phyloP scores from a whole-genome alignment of 1,140 invertebrate species.

The Meteorus sp. region DNA sequence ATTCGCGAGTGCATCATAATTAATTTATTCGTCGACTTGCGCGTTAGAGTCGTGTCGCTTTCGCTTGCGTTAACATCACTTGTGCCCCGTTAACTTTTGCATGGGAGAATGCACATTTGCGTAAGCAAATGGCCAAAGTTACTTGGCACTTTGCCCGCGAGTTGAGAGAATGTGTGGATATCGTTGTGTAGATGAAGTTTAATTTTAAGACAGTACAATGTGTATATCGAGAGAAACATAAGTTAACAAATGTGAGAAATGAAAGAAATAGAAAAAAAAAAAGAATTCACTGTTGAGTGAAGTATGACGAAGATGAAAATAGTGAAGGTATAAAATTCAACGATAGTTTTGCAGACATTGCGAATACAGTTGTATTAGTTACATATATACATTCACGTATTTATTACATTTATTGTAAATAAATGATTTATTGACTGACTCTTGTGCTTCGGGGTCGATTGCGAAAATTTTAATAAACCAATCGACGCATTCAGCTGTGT shows the following conservation, averaged over 20 bases:
- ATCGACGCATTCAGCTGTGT: slow-evolving; percentile 40
- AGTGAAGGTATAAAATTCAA: too few relatives aligned
- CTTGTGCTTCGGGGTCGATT: slow-evolving; percentile 30
- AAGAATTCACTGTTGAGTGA: too few relatives aligned
- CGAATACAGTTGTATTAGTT: too few relatives aligned
- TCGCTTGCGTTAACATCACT: slow-evolving; percentile 15
- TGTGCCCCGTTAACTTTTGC: slow-evolving; percentile 26
- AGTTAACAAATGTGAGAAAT: too few relatives aligned
- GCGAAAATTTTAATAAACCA: slow-evolving; percentile 48
- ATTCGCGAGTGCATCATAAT: slow-evolving; percentile 30
- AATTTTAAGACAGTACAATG: not conserved
- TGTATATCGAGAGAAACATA: too few relatives aligned
- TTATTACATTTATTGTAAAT: slow-evolving; percentile 30
- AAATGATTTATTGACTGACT: slow-evolving; percentile 36
- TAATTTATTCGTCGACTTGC: slow-evolving; percentile 19
- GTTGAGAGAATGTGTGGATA: too few relatives aligned
- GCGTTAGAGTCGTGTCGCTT: slow-evolving; percentile 32
- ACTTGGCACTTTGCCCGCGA: not conserved
- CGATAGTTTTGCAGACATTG: too few relatives aligned
- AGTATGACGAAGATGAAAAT: too few relatives aligned
- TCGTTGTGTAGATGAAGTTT: too few relatives aligned
- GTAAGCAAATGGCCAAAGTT: slow-evolving; percentile 33
- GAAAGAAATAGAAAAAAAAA: too few relatives aligned
- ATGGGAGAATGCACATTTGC: slow-evolving; percentile 33
- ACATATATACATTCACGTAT: too few relatives aligned